Evolutionary conservation across 2,113 vertebrate species (phyloP).

Genomic region (Lophotis ruficrista): DNA sequence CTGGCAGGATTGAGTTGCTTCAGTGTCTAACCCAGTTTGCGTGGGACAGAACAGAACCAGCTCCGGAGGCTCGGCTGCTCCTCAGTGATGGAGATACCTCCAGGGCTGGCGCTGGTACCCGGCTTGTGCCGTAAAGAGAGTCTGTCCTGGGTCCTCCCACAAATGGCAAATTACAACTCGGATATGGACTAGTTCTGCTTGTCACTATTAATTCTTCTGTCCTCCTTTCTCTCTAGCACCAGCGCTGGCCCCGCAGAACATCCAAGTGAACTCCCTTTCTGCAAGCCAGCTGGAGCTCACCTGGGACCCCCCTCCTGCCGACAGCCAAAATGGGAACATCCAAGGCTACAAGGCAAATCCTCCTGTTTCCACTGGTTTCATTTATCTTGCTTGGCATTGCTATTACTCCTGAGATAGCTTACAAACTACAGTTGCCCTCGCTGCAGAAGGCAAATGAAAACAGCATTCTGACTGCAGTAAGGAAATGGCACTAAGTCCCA

Average conservation of each 20-base stretch:
- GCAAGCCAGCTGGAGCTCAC: slow-evolving; percentile 90
- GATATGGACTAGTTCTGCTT: background rate
- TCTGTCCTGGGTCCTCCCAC: background rate
- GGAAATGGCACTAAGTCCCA: background rate
- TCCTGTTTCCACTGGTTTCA: background rate
- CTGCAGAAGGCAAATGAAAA: slow-evolving; percentile 9
- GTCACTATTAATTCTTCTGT: slow-evolving; percentile 11
- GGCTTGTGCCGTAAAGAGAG: background rate
- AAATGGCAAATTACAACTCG: background rate
- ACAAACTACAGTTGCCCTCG: background rate
- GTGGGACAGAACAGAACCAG: background rate
- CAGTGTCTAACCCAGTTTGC: background rate
- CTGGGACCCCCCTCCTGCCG: slow-evolving; percentile 89
- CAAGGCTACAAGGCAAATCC: slow-evolving; percentile 95
- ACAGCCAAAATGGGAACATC: slow-evolving; percentile 95
- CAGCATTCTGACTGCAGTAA: background rate
- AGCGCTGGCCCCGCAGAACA: slow-evolving; percentile 88
- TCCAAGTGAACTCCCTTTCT: slow-evolving; percentile 83
- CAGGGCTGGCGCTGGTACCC: background rate
- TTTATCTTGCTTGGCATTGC: background rate
- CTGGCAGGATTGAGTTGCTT: background rate
- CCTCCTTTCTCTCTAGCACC: slow-evolving; percentile 79
- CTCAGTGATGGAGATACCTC: background rate
- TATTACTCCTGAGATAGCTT: slow-evolving; percentile 17
- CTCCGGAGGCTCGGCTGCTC: background rate